Base-by-base conservation (phyloP, 1,140 invertebrate species). In the Drosophila ambigua region DNA sequence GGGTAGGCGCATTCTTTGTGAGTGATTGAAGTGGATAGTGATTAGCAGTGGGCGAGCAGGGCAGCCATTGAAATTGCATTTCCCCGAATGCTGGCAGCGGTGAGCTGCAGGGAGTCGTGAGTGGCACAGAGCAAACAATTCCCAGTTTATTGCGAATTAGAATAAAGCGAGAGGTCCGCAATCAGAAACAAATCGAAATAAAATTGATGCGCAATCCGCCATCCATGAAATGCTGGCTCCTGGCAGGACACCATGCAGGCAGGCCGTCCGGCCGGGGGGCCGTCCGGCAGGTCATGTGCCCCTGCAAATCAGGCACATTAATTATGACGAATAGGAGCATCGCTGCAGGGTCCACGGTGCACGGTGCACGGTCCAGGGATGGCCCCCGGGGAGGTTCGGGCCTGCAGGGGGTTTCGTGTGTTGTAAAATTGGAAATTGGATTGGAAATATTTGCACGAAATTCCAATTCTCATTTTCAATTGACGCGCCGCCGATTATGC, bases 381-480 rank as follows among this genome's bases (percentile, higher is more conserved):
- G 15, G 9, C 7, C 6, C 5, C 5, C 7, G 11, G 5, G 13
- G 35, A 7, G 8, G 13, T 24, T 24, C 20, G 31, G 20, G 35
- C 2, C 35, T 35, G 53, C 43, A 23, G 46, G 11, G 35, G 11
- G 23, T 49, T 35, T 26, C 54, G 39, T 24, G 71, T 51, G 43
- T 62, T 81, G 67, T 59, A 84, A 85, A 85, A 85, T 87, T 78
- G 77, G 35, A 85, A 85, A 85, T 87, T 87, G 82, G 65, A 75
- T 87, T 87, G 77, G 59, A 85, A 81, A 81, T 81, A 81, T 87
- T 85, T 85, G 77, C 73, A 54, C 77, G 62, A 87, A 85, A 84
- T 87, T 85, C 65, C 77, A 87, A 74, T 87, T 81, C 71, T 79
- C 79, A 75, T 85, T 85, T 81, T 81, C 68, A 87, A 81, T 87